Base-by-base conservation (phyloP, 1,140 invertebrate species). In the Drosophila orosa region DNA sequence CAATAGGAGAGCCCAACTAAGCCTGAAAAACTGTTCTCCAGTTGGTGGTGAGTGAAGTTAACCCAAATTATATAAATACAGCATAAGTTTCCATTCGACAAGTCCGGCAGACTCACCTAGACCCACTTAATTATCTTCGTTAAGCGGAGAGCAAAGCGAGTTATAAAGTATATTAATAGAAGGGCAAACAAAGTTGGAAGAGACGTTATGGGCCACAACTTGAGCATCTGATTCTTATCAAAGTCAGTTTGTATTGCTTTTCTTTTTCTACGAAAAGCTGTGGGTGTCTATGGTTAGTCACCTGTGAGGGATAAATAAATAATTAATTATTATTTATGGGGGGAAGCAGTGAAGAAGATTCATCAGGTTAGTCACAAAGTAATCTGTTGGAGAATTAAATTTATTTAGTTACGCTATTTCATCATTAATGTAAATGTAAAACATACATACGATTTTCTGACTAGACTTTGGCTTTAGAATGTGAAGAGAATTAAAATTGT, bases 111-210 rank as follows among this genome's bases (percentile, higher is more conserved):
- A 19, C 56, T 65, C 44, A 72, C 80, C 75, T 82, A 82, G 83
- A 87, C 79, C 75, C 66, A 79, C 45, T 57, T 83, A 65, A 72
- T 87, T 82, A 87, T 87, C 82, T 86, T 79, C 7, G 61, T 74
- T 84, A 63, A 44, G 57, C 57, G 45, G 31, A 58, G 63, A 78
- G 47, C 58, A 44, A 33, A 67, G 17, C 35, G 29, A 40, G 63
- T 56, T 44, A 63, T 35, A 37, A 72, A 37, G 44, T 62, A 58
- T 54, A 67, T 62, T 72, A 69, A 71, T 48, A 67, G 25, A 71
- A 79, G 56, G 52, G 57, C 65, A 87, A 82, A 87, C 60, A 79
- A 62, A 58, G 42, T 57, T 37, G 19, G 37, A 42, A 25, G 37
- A 57, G 59, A 50, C 55, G 22, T 52, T 45, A 25, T 50, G 33